These are phyloP conservation scores for Coenonympha arcania DNA, from an alignment of 2,888 invertebrate genomes.

Conservation along the genomic window DNA sequence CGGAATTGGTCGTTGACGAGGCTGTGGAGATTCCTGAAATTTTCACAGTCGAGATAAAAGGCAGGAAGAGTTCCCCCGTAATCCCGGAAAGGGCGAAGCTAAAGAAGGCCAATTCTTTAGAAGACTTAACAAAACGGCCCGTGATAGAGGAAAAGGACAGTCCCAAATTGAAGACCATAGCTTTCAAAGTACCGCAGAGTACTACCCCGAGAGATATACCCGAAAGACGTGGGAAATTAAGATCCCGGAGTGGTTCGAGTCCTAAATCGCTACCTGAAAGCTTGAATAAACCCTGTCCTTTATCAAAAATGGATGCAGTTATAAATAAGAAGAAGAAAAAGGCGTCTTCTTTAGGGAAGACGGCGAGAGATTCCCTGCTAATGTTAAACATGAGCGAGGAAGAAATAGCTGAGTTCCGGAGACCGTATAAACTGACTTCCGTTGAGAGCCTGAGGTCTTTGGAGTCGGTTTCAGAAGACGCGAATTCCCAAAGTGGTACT, in stretches of 20 bases:
- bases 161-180: slow-evolving; percentile 55
- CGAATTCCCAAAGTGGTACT: slow-evolving; percentile 60
- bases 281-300: slow-evolving; percentile 55
- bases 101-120: slow-evolving; percentile 58
- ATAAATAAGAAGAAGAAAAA: slow-evolving; percentile 58
- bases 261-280: slow-evolving; percentile 68
- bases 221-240: slow-evolving; percentile 46
- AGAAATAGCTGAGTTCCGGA: slow-evolving; percentile 61
- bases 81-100: slow-evolving; percentile 61
- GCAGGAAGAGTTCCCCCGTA: slow-evolving; percentile 47
- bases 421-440: slow-evolving; percentile 62
- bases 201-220: slow-evolving; percentile 65
- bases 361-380: slow-evolving; percentile 62
- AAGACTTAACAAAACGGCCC: slow-evolving; percentile 48
- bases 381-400: slow-evolving; percentile 68
- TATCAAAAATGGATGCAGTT: slow-evolving; percentile 51
- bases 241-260: slow-evolving; percentile 58
- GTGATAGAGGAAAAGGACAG: slow-evolving; percentile 38
- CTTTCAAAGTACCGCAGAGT: slow-evolving; percentile 59
- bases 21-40: slow-evolving; percentile 48
- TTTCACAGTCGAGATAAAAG: slow-evolving; percentile 44
- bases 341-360: slow-evolving; percentile 62
- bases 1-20: slow-evolving; percentile 60
- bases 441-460: slow-evolving; percentile 61
- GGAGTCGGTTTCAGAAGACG: slow-evolving; percentile 67